These are phyloP conservation scores for Xenopus tropicalis DNA, from an alignment of 2,113 vertebrate genomes.

Conservation along the genomic window DNA sequence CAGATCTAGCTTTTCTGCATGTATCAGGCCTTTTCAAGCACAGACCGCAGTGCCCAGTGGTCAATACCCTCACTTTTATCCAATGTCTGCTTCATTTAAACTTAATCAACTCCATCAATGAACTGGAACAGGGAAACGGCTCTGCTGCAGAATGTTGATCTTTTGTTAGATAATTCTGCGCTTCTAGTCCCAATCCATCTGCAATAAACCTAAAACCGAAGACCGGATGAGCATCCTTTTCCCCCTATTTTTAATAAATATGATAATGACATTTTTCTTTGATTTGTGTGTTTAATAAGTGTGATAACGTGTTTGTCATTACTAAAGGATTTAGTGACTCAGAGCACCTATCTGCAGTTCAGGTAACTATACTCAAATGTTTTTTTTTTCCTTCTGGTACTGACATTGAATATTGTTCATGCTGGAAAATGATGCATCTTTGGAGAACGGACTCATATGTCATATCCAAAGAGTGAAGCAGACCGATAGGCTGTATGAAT, in stretches of 20 bases:
- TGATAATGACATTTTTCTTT: constrained; percentile 93
- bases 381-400: constrained; percentile 55
- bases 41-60: constrained; percentile 77
- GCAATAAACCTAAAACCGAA: constrained; percentile 89
- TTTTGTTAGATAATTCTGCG: constrained; percentile 96
- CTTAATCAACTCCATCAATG: constrained; percentile 99
- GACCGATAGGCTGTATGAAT: constrained; percentile 70
- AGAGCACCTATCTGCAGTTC: constrained; percentile 43
- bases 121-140: constrained; percentile 96
- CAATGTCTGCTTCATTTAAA: constrained; percentile 99
- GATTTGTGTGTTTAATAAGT: constrained; percentile 62
- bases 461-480: constrained; percentile 72
- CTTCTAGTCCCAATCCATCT: constrained; percentile 78
- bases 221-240: constrained; percentile 86
- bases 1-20: constrained; percentile 96
- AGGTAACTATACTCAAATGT: constrained; percentile 53
- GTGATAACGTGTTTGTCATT: constrained; percentile 53
- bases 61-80: constrained; percentile 99
- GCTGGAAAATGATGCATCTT: constrained; percentile 82
- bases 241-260: constrained; percentile 93
- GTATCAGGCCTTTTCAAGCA: constrained; percentile 91
- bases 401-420: constrained; percentile 80
- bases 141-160: constrained; percentile 88
- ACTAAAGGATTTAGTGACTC: constrained; percentile 66
- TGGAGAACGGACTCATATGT: constrained; percentile 74